Evolutionary conservation across 2,113 vertebrate species (phyloP).

Genomic region (Oxyura jamaicensis): DNA sequence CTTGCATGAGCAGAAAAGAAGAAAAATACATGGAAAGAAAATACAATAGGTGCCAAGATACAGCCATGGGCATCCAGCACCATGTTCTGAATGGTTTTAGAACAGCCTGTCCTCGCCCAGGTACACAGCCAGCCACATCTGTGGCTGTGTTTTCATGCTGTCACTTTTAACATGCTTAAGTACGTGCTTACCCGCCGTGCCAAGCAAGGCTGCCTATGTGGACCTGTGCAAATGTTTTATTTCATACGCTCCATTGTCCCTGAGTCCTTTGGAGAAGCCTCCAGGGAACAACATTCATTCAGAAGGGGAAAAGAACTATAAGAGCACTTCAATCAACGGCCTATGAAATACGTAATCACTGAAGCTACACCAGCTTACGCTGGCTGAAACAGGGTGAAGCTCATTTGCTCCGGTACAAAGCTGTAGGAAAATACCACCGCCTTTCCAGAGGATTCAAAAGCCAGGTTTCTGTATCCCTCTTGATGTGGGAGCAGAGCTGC

Average conservation of each 20-base stretch:
- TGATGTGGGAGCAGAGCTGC: neutral
- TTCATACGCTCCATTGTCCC: neutral
- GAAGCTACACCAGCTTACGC: neutral
- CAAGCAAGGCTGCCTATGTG: neutral
- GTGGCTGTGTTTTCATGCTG: neutral
- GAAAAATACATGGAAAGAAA: neutral
- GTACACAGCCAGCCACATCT: neutral
- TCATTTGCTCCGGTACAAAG: neutral
- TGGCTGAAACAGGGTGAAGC: neutral
- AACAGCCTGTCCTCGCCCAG: neutral
- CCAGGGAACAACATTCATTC: constrained; percentile 8
- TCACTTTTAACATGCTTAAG: neutral
- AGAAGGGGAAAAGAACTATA: neutral
- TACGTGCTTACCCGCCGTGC: neutral
- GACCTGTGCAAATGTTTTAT: neutral
- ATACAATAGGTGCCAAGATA: neutral
- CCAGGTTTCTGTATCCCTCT: neutral
- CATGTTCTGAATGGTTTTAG: neutral
- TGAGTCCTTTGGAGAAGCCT: neutral
- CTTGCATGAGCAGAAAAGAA: neutral
- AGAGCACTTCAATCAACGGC: constrained; percentile 33
- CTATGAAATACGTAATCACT: constrained; percentile 18
- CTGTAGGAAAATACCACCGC: neutral
- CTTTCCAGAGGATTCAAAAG: neutral
- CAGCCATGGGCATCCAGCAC: neutral